A percentile compares a stretch with the other conserved stretches of the same genome.
Conservation (phyloP, 2,888 invertebrate genomes). For the Hydrotaea diabolus region DNA sequence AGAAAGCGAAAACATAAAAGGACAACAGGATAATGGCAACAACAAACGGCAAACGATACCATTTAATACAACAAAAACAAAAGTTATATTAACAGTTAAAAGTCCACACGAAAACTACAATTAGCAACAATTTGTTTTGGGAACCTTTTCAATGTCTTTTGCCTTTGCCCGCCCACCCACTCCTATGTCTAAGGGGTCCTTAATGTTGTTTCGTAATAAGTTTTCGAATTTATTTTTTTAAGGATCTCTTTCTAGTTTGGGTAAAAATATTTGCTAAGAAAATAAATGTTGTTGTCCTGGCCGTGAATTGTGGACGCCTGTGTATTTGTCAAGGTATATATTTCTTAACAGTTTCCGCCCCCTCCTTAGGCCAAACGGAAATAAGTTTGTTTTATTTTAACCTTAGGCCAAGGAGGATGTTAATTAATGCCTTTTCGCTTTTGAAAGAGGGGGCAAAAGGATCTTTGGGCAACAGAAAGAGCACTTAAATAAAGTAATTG, state of each 20-base stretch:
- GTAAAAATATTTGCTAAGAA: slow-evolving; percentile 13
- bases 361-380: too few relatives aligned
- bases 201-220: slow-evolving; percentile 26
- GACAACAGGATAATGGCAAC: neutral
- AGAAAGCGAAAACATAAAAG: neutral
- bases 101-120: slow-evolving; percentile 58
- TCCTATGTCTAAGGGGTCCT: neutral
- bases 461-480: neutral
- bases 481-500: slow-evolving; percentile 34
- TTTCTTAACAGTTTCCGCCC: slow-evolving; percentile 14
- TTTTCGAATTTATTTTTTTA: slow-evolving; percentile 37
- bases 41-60: slow-evolving; percentile 37
- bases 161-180: neutral
- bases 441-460: neutral
- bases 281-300: slow-evolving; percentile 6
- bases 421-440: slow-evolving; percentile 23
- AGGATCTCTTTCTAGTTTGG: slow-evolving; percentile 12
- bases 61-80: slow-evolving; percentile 58
- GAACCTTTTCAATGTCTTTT: slow-evolving; percentile 37
- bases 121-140: slow-evolving; percentile 60
- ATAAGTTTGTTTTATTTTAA: slow-evolving; percentile 28
- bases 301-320: neutral
- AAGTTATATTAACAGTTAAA: slow-evolving; percentile 58
- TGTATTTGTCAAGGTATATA: neutral
- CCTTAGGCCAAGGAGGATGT: slow-evolving; percentile 28